Base-by-base conservation (phyloP, 1,140 invertebrate genomes). In the Pteromalus puparum region DNA sequence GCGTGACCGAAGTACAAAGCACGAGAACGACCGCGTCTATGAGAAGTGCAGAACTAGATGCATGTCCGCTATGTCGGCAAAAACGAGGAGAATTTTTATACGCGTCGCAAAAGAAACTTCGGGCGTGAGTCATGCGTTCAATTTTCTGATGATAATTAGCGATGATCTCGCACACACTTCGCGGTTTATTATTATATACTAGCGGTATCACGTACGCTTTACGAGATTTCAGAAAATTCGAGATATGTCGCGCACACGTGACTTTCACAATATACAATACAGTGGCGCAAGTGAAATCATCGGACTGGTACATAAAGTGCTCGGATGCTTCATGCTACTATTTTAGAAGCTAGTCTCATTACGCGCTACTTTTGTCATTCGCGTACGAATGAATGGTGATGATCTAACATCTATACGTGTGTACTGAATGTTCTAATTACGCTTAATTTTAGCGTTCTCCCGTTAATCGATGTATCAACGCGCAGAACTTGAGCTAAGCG, bases 11-110 rank as follows among this genome's bases (percentile, higher is more conserved):
- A 4, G 38, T 72, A 72, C 42, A 21, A 81, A 70, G n/a, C 34
- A 81, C 68, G 48, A 34, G 6, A 5, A 34, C 9, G n/a, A n/a
- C n/a, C n/a, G n/a, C 42, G 42, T n/a, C 61, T 42, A 30, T 24
- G 70, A 72, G 26, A 72, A 53, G 15, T 53, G 7, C 38, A 24
- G 67, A 53, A 72, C 42, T 48, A 3, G 30, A 6, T 48, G 26
- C 6, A 72, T 30, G 26, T 81, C 34, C 28, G 61, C 18, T 79
- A 28, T 21, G 5, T n/a, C n/a, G n/a, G 30, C 67, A 80, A 79
- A 68, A 80, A 38, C 9, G 21, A 24, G 15, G 67, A 70, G 65
- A 80, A 80, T 42, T 70, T 46, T 48, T 70, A 80, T 80, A n/a
- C n/a, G n/a, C 26, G 67, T 13, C 38, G 4, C 46, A 24, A n/a